A percentile compares a stretch with the other conserved stretches of the same genome.
These are phyloP conservation scores for Folsomia manolachei DNA, from an alignment of 2,888 invertebrate genomes.

Conservation along the genomic window DNA sequence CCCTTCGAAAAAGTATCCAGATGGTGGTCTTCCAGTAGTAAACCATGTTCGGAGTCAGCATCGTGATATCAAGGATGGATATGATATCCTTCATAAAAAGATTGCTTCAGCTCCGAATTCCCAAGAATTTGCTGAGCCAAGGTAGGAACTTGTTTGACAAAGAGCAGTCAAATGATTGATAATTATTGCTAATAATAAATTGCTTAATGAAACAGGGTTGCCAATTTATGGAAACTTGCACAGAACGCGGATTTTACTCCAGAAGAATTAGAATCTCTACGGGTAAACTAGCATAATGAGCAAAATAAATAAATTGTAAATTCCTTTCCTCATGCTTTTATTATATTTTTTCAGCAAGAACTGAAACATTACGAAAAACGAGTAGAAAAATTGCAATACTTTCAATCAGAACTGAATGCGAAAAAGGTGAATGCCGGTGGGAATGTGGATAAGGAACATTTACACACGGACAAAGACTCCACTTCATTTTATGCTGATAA, in stretches of 20 bases:
- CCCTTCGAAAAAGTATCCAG: conserved; percentile 32
- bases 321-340: not conserved
- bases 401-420: conserved; percentile 70
- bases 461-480: conserved; percentile 49
- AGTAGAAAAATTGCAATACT: conserved; percentile 73
- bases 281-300: conserved; percentile 58
- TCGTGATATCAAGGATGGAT: conserved; percentile 71
- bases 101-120: conserved; percentile 75
- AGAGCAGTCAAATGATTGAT: too few species aligned
- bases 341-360: conserved; percentile 63
- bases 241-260: conserved; percentile 73
- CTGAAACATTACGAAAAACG: conserved; percentile 82
- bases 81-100: conserved; percentile 70
- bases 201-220: too few species aligned
- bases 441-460: conserved; percentile 42
- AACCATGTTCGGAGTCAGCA: conserved; percentile 66
- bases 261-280: conserved; percentile 77
- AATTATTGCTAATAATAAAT: too few species aligned
- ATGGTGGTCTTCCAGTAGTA: conserved; percentile 30
- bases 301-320: not conserved
- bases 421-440: conserved; percentile 32
- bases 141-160: conserved; percentile 72
- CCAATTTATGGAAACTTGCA: conserved; percentile 80
- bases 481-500: conserved; percentile 65
- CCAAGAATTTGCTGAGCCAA: conserved; percentile 84